These are phyloP conservation scores for Anser cygnoides DNA, from an alignment of 2,113 vertebrate genomes.

Conservation along the genomic window DNA sequence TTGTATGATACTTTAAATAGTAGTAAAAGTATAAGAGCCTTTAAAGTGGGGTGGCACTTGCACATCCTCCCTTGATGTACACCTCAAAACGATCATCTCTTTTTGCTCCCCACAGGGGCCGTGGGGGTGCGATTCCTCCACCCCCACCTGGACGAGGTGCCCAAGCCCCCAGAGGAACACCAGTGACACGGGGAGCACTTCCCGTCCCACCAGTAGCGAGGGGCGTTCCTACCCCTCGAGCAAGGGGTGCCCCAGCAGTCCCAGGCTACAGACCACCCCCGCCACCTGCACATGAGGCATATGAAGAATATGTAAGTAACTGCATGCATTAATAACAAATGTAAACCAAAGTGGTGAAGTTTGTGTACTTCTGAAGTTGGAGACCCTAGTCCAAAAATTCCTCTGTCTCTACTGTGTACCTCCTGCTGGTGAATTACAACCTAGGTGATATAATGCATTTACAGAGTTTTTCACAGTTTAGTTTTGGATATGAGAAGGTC, in stretches of 20 bases:
- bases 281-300: constrained; percentile 86
- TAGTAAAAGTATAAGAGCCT: neutral
- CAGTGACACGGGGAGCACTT: constrained; percentile 82
- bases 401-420: neutral
- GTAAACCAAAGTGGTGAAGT: neutral
- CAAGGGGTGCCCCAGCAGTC: constrained; percentile 78
- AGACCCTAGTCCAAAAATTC: neutral
- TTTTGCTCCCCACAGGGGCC: constrained; percentile 79
- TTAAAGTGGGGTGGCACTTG: neutral
- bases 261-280: constrained; percentile 87
- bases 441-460: rapidly evolving
- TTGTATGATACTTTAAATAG: rapidly evolving
- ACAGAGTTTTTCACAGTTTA: neutral
- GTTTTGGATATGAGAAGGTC: neutral
- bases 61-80: rapidly evolving
- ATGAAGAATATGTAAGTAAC: constrained; percentile 95
- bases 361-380: neutral
- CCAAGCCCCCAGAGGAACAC: constrained; percentile 85
- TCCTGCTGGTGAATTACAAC: neutral
- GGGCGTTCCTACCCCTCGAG: constrained; percentile 81
- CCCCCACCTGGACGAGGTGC: constrained; percentile 85
- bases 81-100: rapidly evolving
- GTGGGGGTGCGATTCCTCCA: constrained; percentile 81
- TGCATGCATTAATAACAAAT: rapidly evolving
- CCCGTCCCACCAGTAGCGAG: constrained; percentile 81